A percentile compares a stretch with the other conserved stretches of the same genome.
phyloP scores from a whole-genome alignment of 2,797 vertebrate genomes.

The Babyrousa celebensis region DNA sequence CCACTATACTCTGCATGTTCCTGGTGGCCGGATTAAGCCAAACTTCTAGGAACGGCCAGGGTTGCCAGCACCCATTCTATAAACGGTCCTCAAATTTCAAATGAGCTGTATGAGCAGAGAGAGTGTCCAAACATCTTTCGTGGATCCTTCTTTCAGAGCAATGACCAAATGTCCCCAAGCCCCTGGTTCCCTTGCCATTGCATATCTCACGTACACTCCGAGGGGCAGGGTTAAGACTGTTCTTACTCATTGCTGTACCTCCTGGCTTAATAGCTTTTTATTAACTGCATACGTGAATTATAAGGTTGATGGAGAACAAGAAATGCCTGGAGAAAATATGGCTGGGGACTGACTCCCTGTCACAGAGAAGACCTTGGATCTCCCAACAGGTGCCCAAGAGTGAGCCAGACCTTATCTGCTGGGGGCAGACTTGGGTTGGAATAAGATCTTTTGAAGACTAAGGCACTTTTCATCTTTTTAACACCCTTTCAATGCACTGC shows the following conservation, averaged over 20 bases:
- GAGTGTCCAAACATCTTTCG: neutral
- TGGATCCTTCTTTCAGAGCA: conserved; percentile 13
- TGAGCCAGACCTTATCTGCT: neutral
- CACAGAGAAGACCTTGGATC: neutral
- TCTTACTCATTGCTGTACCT: neutral
- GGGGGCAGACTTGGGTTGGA: neutral
- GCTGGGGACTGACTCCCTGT: neutral
- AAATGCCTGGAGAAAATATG: neutral
- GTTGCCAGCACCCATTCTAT: neutral
- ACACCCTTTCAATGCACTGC: neutral
- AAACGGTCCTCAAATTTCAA: neutral
- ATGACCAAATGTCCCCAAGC: neutral
- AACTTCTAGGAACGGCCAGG: neutral
- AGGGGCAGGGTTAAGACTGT: too few relatives aligned
- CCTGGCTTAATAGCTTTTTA: neutral
- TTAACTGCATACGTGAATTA: neutral
- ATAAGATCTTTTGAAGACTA: conserved; percentile 22
- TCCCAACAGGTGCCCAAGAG: neutral
- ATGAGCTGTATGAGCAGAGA: neutral
- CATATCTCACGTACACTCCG: neutral
- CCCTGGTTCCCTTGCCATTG: neutral
- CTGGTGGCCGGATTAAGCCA: neutral
- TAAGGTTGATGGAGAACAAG: neutral
- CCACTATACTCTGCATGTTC: neutral
- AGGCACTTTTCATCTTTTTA: neutral